Conservation (phyloP, 2,797 vertebrate species). For the Diplodus sargus region DNA sequence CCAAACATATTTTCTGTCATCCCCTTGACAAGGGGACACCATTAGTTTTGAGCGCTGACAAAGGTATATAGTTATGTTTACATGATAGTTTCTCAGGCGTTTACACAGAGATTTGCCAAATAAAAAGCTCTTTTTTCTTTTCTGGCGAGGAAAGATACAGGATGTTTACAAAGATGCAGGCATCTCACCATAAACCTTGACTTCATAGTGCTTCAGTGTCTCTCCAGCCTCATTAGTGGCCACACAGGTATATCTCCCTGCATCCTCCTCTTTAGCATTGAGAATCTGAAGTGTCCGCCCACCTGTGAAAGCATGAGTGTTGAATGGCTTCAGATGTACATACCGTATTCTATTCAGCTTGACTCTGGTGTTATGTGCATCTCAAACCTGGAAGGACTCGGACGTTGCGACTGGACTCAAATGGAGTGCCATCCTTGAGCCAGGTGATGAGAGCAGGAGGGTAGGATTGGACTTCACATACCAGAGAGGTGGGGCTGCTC, state of each 20-base stretch:
- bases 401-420: slow-evolving; percentile 90
- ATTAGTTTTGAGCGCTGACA: no score
- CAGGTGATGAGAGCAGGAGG: slow-evolving; percentile 94
- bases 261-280: slow-evolving; percentile 89
- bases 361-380: background rate
- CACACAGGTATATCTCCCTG: slow-evolving; percentile 94
- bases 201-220: slow-evolving; percentile 92
- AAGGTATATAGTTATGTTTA: background rate
- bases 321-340: background rate
- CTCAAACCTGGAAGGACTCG: slow-evolving; percentile 94
- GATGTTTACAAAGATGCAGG: background rate
- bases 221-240: slow-evolving; percentile 97
- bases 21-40: no score
- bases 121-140: background rate
- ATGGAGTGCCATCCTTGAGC: slow-evolving; percentile 91
- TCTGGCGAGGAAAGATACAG: background rate
- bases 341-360: fast-evolving
- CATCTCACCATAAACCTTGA: slow-evolving; percentile 94
- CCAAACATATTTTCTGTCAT: no score
- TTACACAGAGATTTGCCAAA: background rate
- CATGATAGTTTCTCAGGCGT: background rate
- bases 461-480: slow-evolving; percentile 95
- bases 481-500: slow-evolving; percentile 92
- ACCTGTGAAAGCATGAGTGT: slow-evolving; percentile 78
- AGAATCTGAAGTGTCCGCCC: slow-evolving; percentile 95